Percentiles rank a stretch among this genome's conserved stretches.
These are phyloP conservation scores for Leuciscus idus DNA, from an alignment of 2,113 vertebrate species.

Conservation along the genomic window DNA sequence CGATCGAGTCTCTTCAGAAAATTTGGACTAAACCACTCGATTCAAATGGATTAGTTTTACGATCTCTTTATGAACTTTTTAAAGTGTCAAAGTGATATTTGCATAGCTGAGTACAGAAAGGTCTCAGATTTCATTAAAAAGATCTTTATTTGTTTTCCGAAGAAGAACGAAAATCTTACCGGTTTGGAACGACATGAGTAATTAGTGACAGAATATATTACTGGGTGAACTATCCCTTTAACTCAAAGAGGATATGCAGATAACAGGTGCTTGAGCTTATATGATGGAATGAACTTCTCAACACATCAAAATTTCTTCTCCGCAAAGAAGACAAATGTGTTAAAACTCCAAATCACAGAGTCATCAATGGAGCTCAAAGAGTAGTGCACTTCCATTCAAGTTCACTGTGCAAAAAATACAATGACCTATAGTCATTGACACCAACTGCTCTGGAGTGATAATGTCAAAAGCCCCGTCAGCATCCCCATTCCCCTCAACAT, in stretches of 20 bases:
- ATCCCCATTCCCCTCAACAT: background rate
- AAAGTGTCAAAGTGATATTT: no score
- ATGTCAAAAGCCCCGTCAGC: constrained; percentile 9
- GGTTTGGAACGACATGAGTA: no score
- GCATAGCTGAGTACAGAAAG: no score
- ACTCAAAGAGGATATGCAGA: background rate
- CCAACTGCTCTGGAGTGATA: background rate
- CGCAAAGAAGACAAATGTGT: background rate
- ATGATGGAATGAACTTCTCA: background rate
- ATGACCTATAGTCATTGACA: constrained; percentile 7
- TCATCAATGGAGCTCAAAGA: background rate
- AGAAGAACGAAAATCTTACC: no score
- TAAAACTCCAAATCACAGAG: background rate
- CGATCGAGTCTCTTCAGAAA: no score
- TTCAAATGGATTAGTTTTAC: no score
- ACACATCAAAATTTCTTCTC: background rate
- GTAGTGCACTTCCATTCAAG: background rate
- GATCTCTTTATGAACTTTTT: no score
- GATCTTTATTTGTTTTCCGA: no score
- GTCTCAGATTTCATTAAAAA: no score
- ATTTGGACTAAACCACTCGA: no score
- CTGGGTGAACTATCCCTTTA: background rate
- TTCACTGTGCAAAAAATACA: background rate
- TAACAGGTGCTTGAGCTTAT: background rate
- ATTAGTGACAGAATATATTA: no score